These are phyloP conservation scores for Syndactyla subalaris DNA, from an alignment of 2,797 vertebrate species.

Conservation along the genomic window DNA sequence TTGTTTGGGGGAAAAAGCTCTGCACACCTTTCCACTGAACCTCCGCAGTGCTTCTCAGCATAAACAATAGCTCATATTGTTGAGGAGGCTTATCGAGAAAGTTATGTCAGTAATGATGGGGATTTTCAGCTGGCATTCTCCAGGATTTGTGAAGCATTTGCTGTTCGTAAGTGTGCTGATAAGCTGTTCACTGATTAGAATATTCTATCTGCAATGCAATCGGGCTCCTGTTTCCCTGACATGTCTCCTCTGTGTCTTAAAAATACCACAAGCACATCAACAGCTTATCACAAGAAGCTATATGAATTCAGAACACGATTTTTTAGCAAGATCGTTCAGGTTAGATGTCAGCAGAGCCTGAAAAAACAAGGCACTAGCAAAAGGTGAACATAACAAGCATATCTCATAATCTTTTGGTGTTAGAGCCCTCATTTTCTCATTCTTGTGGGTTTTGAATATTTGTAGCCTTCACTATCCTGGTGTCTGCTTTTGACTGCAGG, in stretches of 20 bases:
- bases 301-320: slow-evolving; percentile 59
- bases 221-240: neutral
- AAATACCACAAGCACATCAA: slow-evolving; percentile 51
- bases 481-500: slow-evolving; percentile 22
- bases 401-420: slow-evolving; percentile 25
- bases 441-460: neutral
- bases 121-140: slow-evolving; percentile 41
- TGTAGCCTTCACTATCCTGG: neutral
- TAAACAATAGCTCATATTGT: slow-evolving; percentile 53
- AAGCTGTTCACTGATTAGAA: slow-evolving; percentile 36
- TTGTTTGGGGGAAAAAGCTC: slow-evolving; percentile 33
- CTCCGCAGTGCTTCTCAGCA: neutral
- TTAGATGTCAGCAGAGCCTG: slow-evolving; percentile 38
- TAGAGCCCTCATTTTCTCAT: slow-evolving; percentile 11
- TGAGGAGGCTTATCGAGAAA: slow-evolving; percentile 56
- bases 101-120: slow-evolving; percentile 44
- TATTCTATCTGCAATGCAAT: slow-evolving; percentile 37
- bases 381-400: slow-evolving; percentile 52
- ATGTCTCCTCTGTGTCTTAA: slow-evolving; percentile 34
- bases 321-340: slow-evolving; percentile 3
- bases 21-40: slow-evolving; percentile 32
- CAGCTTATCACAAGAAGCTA: slow-evolving; percentile 45
- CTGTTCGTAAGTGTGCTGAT: slow-evolving; percentile 29
- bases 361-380: slow-evolving; percentile 30
- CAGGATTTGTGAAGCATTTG: slow-evolving; percentile 25